Evolutionary conservation across 2,888 invertebrate genomes (phyloP), one percentile per base, ranked within the genome.

Genomic region (Limenitis camilla): DNA sequence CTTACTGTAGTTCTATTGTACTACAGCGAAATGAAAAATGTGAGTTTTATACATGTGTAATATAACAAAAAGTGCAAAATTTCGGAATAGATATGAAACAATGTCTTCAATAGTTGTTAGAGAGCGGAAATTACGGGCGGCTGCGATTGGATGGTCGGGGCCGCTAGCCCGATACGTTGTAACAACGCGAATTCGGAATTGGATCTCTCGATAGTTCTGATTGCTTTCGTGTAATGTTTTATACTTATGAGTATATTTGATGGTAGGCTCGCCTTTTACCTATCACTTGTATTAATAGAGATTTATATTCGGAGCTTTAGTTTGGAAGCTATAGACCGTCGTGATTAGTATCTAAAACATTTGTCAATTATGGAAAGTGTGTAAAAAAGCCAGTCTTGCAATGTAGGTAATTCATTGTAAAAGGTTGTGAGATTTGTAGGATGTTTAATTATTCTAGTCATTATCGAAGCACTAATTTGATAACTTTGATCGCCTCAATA

Each of bases 131-230:
- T 78, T 75, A 76, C 76, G 68, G 65, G 52, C 56, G 42, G 51
- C 52, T 52, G 47, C 56, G 50, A 58, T 53, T 50, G 53, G 61
- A 55, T 51, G 68, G 71, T 65, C 65, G 64, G 62, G 66, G 74
- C 72, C 66, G 63, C 68, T 67, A 62, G 66, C 73, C 72, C 66
- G 63, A 68, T 67, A 61, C 57, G 56, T 61, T 65, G 72, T 73
- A 74, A 74, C 76, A 74, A 74, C 65, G 67, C 69, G 65, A 72
- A 74, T 72, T 72, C 70, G 69, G 69, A 69, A 78, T 76, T 69
- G 72, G 69, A 74, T 72, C 72, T 67, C 69, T 72, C 68, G 67
- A 75, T 78, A 76, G 73, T 78, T 81, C 74, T 78, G 78, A 82
- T 82, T 79, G 79, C 72, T 81, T 72, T 62, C 64, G 55, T 62